These are phyloP conservation scores for Berghia stephanieae DNA, from an alignment of 1,140 invertebrate species.

Conservation along the genomic window DNA sequence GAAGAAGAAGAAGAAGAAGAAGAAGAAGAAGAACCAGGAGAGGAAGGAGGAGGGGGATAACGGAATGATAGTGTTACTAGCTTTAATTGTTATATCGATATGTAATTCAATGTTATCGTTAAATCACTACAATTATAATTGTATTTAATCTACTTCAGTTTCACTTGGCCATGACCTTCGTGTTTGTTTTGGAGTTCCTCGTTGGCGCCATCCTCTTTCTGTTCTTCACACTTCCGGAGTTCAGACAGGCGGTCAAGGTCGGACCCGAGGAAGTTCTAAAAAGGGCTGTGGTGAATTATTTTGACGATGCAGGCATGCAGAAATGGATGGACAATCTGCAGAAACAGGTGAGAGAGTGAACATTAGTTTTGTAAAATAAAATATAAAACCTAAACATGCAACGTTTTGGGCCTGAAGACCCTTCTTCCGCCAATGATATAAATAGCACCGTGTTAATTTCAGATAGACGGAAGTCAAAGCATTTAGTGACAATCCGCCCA, in stretches of 20 bases:
- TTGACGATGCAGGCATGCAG: constrained; percentile 88
- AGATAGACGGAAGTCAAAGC: too few relatives aligned
- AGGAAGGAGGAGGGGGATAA: too few relatives aligned
- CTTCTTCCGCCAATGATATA: too few relatives aligned
- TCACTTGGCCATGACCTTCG: neutral
- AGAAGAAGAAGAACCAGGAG: neutral
- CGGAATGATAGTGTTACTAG: too few relatives aligned
- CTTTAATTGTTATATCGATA: neutral
- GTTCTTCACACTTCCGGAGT: constrained; percentile 40
- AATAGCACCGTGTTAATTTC: too few relatives aligned
- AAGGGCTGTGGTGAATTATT: constrained; percentile 86
- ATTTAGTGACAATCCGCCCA: too few relatives aligned
- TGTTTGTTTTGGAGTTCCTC: neutral
- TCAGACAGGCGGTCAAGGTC: constrained; percentile 23
- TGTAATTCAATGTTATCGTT: neutral
- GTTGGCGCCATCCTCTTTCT: constrained; percentile 86
- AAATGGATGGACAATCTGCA: constrained; percentile 95
- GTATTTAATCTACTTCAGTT: neutral
- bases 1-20: neutral
- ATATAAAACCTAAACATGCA: too few relatives aligned
- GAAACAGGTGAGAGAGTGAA: constrained; percentile 77
- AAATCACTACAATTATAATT: neutral
- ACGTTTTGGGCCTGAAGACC: too few relatives aligned
- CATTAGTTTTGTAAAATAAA: too few relatives aligned
- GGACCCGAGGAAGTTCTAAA: constrained; percentile 85